Evolutionary conservation across 2,888 invertebrate species (phyloP).

Genomic region (Hyalella azteca): DNA sequence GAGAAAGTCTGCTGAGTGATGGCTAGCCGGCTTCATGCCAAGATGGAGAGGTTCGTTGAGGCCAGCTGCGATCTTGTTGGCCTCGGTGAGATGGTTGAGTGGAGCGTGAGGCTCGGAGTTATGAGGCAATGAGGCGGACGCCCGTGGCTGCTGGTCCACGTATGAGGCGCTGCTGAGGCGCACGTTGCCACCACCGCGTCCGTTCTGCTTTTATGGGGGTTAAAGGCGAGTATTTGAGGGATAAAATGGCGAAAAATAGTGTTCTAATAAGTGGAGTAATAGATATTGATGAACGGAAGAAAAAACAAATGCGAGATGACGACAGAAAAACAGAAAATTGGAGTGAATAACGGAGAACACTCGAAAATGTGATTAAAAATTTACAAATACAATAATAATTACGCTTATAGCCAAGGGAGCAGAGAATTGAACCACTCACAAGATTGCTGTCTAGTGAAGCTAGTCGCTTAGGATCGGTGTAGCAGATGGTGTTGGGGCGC

Average conservation of each 20-base stretch:
- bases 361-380: too few relatives aligned
- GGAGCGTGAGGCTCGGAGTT: neutral
- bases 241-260: too few relatives aligned
- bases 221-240: too few relatives aligned
- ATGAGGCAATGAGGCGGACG: neutral
- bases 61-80: neutral
- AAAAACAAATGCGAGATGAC: too few relatives aligned
- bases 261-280: too few relatives aligned
- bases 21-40: neutral
- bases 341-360: too few relatives aligned
- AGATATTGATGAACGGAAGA: too few relatives aligned
- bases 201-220: too few relatives aligned
- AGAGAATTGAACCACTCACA: neutral
- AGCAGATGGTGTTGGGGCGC: conserved; percentile 58
- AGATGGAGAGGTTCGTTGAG: neutral
- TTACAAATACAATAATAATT: too few relatives aligned
- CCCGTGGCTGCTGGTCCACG: conserved; percentile 1
- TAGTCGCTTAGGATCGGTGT: conserved; percentile 56
- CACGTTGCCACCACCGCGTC: neutral
- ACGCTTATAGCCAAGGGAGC: neutral
- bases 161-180: neutral
- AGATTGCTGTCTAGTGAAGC: conserved; percentile 55
- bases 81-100: neutral
- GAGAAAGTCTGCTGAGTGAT: neutral
- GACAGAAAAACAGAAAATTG: too few relatives aligned